phyloP scores from a whole-genome alignment of 2,797 vertebrate species.

The Trichosurus vulpecula region DNA sequence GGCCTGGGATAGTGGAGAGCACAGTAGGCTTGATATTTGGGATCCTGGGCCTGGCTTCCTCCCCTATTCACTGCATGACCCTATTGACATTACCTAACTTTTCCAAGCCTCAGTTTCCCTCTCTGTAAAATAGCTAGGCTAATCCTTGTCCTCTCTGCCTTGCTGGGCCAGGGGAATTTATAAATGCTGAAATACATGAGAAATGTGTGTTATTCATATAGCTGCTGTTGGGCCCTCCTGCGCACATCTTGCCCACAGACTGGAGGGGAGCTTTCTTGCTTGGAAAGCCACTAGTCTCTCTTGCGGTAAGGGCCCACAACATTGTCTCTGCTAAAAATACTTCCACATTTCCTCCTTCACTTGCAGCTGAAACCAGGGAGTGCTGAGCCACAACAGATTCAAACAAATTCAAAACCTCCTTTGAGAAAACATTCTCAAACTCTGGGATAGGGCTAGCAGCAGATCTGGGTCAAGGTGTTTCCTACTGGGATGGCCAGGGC shows the following conservation, averaged over 20 bases:
- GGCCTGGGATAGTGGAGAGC: not conserved
- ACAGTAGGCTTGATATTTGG: not conserved
- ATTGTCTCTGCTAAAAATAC: conserved; percentile 65
- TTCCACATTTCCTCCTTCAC: conserved; percentile 66
- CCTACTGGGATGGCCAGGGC: conserved; percentile 40
- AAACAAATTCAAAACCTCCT: conserved; percentile 21
- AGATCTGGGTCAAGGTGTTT: conserved; percentile 59
- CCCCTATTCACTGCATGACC: not conserved
- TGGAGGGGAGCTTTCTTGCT: not conserved
- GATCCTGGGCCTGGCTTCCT: not conserved
- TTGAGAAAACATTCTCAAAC: conserved; percentile 51
- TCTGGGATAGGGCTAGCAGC: conserved; percentile 59
- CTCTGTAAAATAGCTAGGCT: not conserved
- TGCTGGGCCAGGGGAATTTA: not conserved
- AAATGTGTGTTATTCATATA: not conserved
- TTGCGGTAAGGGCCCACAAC: not conserved
- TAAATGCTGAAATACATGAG: not conserved
- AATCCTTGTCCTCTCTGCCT: not conserved
- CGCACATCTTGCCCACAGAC: not conserved
- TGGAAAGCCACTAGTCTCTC: conserved; percentile 16
- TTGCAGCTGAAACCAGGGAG: conserved; percentile 19
- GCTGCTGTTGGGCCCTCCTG: not conserved
- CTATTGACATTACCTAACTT: not conserved
- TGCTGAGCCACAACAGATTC: not conserved
- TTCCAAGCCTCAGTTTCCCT: not conserved